Conservation (phyloP, 2,888 invertebrate genomes). For the Tridacna gigas region DNA sequence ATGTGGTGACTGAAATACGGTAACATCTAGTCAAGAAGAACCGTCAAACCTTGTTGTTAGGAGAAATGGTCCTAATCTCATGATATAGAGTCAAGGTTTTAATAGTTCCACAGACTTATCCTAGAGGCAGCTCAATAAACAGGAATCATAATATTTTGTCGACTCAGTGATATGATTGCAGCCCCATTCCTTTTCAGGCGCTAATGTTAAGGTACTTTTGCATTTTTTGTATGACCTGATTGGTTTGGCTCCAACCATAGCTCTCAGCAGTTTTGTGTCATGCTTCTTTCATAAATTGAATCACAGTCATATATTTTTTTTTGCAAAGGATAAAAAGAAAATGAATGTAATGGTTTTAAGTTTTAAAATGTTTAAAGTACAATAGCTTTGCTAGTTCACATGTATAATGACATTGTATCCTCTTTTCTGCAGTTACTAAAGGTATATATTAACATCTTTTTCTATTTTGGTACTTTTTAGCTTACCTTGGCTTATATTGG, state of each 20-base stretch:
- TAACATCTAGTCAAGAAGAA: no score
- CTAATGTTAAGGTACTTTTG: constrained; percentile 7
- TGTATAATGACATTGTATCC: no score
- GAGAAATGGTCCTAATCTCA: no score
- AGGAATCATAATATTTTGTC: constrained; percentile 21
- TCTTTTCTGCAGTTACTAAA: no score
- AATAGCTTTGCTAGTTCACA: no score
- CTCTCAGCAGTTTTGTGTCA: constrained; percentile 13
- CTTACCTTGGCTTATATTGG: no score
- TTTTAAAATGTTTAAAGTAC: no score
- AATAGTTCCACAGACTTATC: background rate
- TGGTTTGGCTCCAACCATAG: background rate
- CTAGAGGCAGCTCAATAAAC: background rate
- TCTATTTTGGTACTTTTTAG: no score
- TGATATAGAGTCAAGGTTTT: no score
- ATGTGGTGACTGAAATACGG: no score
- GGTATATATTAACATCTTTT: no score
- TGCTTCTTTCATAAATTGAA: constrained; percentile 6
- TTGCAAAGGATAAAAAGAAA: background rate
- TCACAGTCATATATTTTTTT: background rate
- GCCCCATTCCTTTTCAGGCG: constrained; percentile 15
- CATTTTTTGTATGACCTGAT: constrained; percentile 14
- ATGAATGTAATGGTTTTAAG: background rate
- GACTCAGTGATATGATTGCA: background rate
- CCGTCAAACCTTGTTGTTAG: no score